Conservation (phyloP, 2,113 vertebrate genomes). For the Mixornis gularis region DNA sequence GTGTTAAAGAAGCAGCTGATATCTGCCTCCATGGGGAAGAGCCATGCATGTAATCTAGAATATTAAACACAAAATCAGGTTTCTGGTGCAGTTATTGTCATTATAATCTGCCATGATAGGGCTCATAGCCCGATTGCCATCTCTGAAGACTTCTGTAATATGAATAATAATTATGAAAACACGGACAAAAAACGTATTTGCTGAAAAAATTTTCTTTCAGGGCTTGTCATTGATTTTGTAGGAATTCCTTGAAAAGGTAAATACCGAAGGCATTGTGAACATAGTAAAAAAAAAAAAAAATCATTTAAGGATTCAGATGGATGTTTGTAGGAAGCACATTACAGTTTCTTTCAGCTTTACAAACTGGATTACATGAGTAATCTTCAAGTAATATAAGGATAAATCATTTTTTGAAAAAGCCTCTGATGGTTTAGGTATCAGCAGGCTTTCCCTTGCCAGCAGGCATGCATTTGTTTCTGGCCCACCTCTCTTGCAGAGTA, state of each 20-base stretch:
- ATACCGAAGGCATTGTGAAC: not conserved
- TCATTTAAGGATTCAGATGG: constrained; percentile 11
- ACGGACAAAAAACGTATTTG: not conserved
- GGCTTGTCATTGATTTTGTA: not conserved
- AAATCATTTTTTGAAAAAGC: constrained; percentile 45
- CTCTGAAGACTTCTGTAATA: not conserved
- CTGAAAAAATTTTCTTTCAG: not conserved
- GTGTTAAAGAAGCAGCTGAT: not conserved
- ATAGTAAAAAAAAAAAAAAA: not conserved
- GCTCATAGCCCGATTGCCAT: not conserved
- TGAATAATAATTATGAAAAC: not conserved
- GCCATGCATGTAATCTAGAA: not conserved
- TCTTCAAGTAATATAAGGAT: constrained; percentile 52
- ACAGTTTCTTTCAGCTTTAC: constrained; percentile 40
- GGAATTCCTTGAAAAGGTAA: constrained; percentile 6
- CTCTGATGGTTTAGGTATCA: constrained; percentile 35
- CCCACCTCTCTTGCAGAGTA: not conserved
- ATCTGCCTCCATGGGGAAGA: not conserved
- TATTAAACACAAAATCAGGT: not conserved
- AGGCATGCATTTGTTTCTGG: constrained; percentile 36
- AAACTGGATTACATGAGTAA: constrained; percentile 66
- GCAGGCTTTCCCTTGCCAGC: constrained; percentile 45
- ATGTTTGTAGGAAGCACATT: constrained; percentile 1
- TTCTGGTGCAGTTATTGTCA: not conserved
- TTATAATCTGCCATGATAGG: not conserved